A percentile compares a stretch with the other conserved stretches of the same genome.
Evolutionary conservation across 2,888 invertebrate genomes (phyloP).

Genomic region (Ornithoptera priamus): DNA sequence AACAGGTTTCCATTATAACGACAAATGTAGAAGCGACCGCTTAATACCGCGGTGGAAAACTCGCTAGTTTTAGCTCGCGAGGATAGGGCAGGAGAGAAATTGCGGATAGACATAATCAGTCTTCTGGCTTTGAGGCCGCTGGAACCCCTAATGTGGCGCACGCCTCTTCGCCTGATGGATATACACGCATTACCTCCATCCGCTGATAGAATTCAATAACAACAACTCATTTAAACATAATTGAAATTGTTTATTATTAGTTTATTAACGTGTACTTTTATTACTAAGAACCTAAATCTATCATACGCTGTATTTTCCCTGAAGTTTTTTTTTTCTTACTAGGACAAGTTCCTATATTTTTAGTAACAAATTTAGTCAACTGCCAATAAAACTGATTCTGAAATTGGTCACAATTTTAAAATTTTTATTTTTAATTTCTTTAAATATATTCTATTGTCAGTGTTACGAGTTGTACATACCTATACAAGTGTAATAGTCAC

Average conservation of each 20-base stretch:
- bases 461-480: too few species aligned
- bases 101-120: slow-evolving; percentile 80
- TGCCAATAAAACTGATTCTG: too few species aligned
- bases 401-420: too few species aligned
- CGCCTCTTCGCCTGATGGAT: slow-evolving; percentile 75
- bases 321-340: too few species aligned
- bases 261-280: slow-evolving; percentile 12
- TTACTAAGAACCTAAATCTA: neutral
- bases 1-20: slow-evolving; percentile 80
- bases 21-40: slow-evolving; percentile 80
- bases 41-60: slow-evolving; percentile 80
- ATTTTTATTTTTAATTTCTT: too few species aligned
- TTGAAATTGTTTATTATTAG: slow-evolving; percentile 38
- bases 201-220: slow-evolving; percentile 52
- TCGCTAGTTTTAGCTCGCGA: slow-evolving; percentile 80
- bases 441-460: too few species aligned
- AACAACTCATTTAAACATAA: slow-evolving; percentile 47
- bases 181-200: slow-evolving; percentile 55
- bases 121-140: slow-evolving; percentile 79
- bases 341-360: too few species aligned
- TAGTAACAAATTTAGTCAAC: too few species aligned
- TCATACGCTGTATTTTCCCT: too few species aligned
- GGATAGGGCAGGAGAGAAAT: slow-evolving; percentile 78
- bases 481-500: too few species aligned
- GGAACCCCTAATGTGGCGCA: slow-evolving; percentile 72